Evolutionary conservation across 1,140 invertebrate species (phyloP).

Genomic region (Parasteatoda tepidariorum): DNA sequence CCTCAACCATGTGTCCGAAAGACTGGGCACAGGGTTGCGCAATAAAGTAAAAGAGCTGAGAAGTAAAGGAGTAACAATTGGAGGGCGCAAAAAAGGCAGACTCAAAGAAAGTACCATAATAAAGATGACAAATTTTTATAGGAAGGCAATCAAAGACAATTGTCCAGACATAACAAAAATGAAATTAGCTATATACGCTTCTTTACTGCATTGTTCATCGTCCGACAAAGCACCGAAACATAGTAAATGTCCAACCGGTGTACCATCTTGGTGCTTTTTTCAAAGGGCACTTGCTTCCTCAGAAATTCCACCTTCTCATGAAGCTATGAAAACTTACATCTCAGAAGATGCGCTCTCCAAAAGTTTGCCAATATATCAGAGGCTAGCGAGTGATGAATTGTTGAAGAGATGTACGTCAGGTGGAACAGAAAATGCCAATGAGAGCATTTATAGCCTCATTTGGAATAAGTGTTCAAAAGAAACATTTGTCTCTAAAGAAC

Average conservation of each 20-base stretch:
- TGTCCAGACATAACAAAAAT: background rate
- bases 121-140: background rate
- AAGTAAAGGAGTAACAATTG: background rate
- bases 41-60: background rate
- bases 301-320: background rate
- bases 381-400: background rate
- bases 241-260: background rate
- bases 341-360: background rate
- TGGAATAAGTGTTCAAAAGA: background rate
- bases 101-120: background rate
- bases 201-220: background rate
- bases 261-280: background rate
- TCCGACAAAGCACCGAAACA: background rate
- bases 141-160: background rate
- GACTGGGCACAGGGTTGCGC: background rate
- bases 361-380: background rate
- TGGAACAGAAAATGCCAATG: background rate
- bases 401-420: too few relatives aligned
- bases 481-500: background rate
- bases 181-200: background rate
- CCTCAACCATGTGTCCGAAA: slow-evolving; percentile 16
- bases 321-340: background rate
- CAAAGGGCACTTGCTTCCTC: background rate
- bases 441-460: background rate
- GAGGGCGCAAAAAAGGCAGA: background rate